These are phyloP conservation scores for Sialia sialis DNA, from an alignment of 2,113 vertebrate species.

Conservation along the genomic window DNA sequence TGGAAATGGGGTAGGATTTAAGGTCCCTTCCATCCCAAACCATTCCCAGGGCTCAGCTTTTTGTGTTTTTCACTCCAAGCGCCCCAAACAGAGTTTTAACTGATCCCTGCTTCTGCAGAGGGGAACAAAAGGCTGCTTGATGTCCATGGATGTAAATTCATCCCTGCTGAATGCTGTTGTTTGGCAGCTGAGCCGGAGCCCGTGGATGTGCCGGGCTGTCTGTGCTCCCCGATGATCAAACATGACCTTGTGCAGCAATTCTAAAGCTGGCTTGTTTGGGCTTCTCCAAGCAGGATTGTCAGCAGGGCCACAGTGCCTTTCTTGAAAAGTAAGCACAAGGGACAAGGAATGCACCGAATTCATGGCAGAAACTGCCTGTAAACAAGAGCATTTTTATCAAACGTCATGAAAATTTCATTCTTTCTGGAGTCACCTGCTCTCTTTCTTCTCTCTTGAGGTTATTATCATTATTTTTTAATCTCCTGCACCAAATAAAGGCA, in stretches of 20 bases:
- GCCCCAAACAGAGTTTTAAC: not conserved
- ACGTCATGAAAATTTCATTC: not conserved
- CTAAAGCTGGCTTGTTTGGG: constrained; percentile 3
- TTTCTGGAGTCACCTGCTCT: not conserved
- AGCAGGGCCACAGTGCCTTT: not conserved
- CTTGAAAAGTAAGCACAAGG: not conserved
- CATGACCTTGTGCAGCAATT: not conserved
- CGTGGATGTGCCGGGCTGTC: not conserved
- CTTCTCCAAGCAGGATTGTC: not conserved
- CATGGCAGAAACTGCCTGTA: not conserved
- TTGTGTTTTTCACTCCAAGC: not conserved
- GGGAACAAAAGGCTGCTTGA: not conserved
- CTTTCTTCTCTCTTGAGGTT: not conserved
- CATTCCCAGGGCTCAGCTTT: not conserved
- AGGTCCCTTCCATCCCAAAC: not conserved
- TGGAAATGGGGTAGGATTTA: not conserved
- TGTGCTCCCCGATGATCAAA: not conserved
- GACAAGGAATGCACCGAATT: not conserved
- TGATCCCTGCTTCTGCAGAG: not conserved
- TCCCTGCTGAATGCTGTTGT: not conserved
- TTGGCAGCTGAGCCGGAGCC: not conserved
- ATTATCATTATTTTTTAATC: not conserved
- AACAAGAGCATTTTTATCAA: not conserved
- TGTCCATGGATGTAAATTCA: not conserved
- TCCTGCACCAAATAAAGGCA: not conserved